Evolutionary conservation across 2,888 invertebrate species (phyloP).

Genomic region (Argynnis bischoffii): DNA sequence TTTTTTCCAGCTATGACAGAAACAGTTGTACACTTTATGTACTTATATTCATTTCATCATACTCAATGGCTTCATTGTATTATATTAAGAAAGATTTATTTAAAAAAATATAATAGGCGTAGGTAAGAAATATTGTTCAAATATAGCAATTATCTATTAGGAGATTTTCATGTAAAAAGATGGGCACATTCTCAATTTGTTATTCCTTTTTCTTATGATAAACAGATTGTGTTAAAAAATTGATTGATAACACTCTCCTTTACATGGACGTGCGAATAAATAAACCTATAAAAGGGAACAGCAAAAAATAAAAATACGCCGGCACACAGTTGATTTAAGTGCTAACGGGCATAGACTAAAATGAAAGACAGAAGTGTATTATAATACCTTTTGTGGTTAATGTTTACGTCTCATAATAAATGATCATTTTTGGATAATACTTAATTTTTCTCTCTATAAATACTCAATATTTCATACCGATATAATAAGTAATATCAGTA

Average conservation of each 20-base stretch:
- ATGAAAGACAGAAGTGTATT: conserved; percentile 11
- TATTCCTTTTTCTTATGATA: conserved; percentile 31
- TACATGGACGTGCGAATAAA: conserved; percentile 48
- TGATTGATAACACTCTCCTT: conserved; percentile 45
- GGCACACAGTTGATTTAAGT: conserved; percentile 33
- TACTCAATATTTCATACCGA: neutral
- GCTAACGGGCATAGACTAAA: conserved; percentile 30
- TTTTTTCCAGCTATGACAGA: too few species aligned
- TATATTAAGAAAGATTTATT: too few species aligned
- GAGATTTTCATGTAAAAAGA: conserved; percentile 10
- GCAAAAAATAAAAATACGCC: conserved; percentile 47
- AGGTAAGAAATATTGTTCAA: conserved; percentile 8
- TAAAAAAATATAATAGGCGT: too few species aligned
- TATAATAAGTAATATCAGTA: neutral
- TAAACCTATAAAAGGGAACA: conserved; percentile 42
- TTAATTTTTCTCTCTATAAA: neutral
- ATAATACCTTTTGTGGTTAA: neutral
- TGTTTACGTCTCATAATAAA: neutral
- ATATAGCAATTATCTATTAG: conserved; percentile 16
- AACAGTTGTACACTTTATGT: too few species aligned
- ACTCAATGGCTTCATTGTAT: too few species aligned
- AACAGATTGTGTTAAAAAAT: conserved; percentile 47
- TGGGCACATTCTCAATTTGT: conserved; percentile 27
- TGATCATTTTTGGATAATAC: neutral
- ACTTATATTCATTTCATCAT: too few species aligned